A percentile compares a stretch with the other conserved stretches of the same genome.
Conservation (phyloP, 30 jellyfish, hydroid and myxozoan species). For the Pelagia noctiluca region DNA sequence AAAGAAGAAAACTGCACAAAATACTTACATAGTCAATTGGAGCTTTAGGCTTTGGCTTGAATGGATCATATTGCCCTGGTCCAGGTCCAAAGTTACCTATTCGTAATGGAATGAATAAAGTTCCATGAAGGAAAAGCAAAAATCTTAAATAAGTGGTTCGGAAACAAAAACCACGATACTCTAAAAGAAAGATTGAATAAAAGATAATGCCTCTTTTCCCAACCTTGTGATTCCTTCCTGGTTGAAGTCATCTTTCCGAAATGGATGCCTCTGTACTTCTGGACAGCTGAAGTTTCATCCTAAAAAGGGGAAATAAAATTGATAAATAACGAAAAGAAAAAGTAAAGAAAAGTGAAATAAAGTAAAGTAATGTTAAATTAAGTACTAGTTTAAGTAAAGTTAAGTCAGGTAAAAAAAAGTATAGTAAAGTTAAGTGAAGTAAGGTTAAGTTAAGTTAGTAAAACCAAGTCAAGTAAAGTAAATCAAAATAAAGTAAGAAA, state of each 20-base stretch:
- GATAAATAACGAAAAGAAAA: neutral
- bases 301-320: conserved; percentile 13
- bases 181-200: too few species aligned
- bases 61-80: conserved; percentile 91
- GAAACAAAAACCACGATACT: too few species aligned
- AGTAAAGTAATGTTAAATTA: too few species aligned
- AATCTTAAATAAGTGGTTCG: too few species aligned
- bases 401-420: too few species aligned
- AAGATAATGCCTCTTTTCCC: too few species aligned
- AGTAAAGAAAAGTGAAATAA: neutral
- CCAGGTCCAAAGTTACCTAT: conserved; percentile 78
- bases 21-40: conserved; percentile 82
- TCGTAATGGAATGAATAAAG: neutral
- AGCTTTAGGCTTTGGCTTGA: conserved; percentile 72
- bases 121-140: neutral
- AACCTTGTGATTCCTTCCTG: conserved; percentile 69
- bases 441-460: too few species aligned
- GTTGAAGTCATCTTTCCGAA: conserved; percentile 85
- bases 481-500: too few species aligned
- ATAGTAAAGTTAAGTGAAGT: too few species aligned
- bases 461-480: too few species aligned
- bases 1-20: neutral
- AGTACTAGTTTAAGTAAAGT: too few species aligned
- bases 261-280: conserved; percentile 81
- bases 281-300: conserved; percentile 86